Conservation (phyloP, 92 coral and sea anemone genomes). For the Zoanthus sociatus region DNA sequence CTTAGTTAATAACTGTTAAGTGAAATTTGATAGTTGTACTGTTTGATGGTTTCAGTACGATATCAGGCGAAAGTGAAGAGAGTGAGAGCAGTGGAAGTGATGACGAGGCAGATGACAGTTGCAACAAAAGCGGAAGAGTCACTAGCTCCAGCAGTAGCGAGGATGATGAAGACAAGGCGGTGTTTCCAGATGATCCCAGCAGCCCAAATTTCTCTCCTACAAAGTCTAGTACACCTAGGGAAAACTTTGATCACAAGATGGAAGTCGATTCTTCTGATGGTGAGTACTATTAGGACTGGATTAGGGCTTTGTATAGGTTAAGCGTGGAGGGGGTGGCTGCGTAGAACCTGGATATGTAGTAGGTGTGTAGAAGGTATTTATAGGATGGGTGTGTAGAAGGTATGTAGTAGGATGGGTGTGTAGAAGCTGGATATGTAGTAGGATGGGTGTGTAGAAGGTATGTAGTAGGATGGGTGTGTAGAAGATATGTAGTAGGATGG, state of each 20-base stretch:
- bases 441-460: too few species aligned
- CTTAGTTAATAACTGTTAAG: too few species aligned
- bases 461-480: too few species aligned
- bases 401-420: too few species aligned
- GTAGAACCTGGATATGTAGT: too few species aligned
- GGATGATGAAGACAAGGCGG: conserved; percentile 73
- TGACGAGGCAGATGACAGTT: conserved; percentile 74
- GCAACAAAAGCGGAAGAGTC: conserved; percentile 61
- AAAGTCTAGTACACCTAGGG: conserved; percentile 54
- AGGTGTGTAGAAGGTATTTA: too few species aligned
- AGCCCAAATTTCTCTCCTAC: conserved; percentile 67
- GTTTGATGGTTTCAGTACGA: conserved; percentile 52
- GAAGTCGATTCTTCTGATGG: conserved; percentile 82
- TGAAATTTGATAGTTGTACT: too few species aligned
- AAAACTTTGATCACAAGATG: conserved; percentile 77
- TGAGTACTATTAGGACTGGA: conserved; percentile 22
- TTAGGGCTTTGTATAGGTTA: too few species aligned
- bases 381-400: too few species aligned
- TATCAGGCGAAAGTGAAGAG: conserved; percentile 81
- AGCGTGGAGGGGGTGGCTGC: too few species aligned
- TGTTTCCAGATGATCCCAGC: conserved; percentile 63
- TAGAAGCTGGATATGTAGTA: too few species aligned
- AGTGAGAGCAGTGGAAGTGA: conserved; percentile 97
- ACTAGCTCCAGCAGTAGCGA: conserved; percentile 71
- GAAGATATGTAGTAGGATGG: too few species aligned